These are phyloP conservation scores for Prochilodus magdalenae DNA, from an alignment of 2,113 vertebrate genomes.

Conservation along the genomic window DNA sequence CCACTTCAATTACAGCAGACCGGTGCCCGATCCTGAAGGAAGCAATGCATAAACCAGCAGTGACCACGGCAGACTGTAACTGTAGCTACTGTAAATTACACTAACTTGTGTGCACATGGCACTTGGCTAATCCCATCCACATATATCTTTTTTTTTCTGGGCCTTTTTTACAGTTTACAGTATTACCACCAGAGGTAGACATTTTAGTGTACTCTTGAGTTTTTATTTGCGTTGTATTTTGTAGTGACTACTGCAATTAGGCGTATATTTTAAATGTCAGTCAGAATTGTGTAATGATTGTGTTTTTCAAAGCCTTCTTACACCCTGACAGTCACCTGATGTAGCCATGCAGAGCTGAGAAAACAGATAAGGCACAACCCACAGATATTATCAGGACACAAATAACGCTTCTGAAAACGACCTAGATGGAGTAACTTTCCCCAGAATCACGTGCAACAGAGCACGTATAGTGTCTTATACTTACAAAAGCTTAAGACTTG, in stretches of 20 bases:
- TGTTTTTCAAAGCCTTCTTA: background rate
- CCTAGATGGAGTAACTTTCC: background rate
- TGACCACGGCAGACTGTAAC: constrained; percentile 29
- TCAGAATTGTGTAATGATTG: no score
- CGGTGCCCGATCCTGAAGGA: background rate
- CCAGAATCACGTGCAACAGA: background rate
- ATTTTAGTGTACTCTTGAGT: background rate
- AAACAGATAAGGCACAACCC: constrained; percentile 50
- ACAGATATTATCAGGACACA: constrained; percentile 58
- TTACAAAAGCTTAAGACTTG: background rate
- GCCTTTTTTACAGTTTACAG: background rate
- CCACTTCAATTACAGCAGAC: constrained; percentile 69
- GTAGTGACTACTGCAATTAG: no score
- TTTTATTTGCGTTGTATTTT: background rate
- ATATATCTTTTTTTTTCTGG: background rate
- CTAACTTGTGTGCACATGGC: background rate
- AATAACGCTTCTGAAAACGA: background rate
- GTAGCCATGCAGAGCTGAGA: constrained; percentile 31
- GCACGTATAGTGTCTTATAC: background rate
- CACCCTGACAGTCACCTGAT: background rate
- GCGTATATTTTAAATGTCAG: no score
- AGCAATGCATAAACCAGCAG: constrained; percentile 36
- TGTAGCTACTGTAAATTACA: constrained; percentile 17
- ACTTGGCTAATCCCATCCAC: background rate
- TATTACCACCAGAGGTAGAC: constrained; percentile 18